Conservation (phyloP, 2,888 invertebrate species). For the Esperia sulphurella region DNA sequence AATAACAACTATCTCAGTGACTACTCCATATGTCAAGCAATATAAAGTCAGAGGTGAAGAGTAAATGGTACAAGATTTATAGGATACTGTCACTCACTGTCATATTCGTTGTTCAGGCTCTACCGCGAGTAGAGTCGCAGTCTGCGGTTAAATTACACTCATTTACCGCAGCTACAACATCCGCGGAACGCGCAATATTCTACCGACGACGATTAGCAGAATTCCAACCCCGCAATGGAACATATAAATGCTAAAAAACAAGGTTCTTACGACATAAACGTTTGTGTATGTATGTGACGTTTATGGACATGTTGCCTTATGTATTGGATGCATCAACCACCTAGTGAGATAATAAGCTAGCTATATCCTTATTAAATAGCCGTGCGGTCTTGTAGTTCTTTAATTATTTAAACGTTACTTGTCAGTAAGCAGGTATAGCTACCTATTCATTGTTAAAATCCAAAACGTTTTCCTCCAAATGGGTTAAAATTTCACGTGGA, state of each 20-base stretch:
- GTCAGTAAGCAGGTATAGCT: no score
- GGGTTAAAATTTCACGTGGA: no score
- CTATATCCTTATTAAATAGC: no score
- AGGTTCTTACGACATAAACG: slow-evolving; percentile 52
- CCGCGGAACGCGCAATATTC: slow-evolving; percentile 64
- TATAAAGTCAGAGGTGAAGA: no score
- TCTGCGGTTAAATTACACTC: slow-evolving; percentile 67
- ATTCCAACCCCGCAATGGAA: slow-evolving; percentile 69
- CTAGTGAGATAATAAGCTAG: neutral
- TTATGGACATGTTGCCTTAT: slow-evolving; percentile 8
- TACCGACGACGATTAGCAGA: slow-evolving; percentile 70
- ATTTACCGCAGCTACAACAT: slow-evolving; percentile 62
- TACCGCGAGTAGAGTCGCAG: neutral
- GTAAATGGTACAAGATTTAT: no score
- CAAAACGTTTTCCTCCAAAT: no score
- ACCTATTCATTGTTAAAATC: no score
- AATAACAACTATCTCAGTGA: no score
- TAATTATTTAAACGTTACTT: no score
- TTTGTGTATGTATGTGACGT: slow-evolving; percentile 4
- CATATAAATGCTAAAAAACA: slow-evolving; percentile 68
- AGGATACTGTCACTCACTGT: no score
- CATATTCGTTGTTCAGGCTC: neutral
- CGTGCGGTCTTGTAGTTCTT: no score
- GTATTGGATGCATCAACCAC: slow-evolving; percentile 5
- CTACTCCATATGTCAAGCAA: no score